Evolutionary conservation across 2,113 vertebrate genomes (phyloP).

Genomic region (Myotis davidii): DNA sequence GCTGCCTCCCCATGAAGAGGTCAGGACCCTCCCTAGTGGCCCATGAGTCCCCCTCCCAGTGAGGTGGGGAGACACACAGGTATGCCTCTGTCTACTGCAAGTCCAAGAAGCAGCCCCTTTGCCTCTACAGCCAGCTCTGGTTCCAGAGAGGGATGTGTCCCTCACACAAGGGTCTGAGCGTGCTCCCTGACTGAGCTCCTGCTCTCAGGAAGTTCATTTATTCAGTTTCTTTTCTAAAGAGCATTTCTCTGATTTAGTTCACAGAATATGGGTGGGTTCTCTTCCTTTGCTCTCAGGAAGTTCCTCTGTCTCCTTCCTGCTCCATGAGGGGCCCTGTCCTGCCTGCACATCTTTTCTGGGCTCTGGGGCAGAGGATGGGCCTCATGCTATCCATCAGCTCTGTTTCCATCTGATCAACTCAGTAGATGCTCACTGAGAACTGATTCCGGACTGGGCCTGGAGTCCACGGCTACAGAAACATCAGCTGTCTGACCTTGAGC

Average conservation of each 20-base stretch:
- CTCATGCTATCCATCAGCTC: not conserved
- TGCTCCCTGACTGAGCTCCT: not conserved
- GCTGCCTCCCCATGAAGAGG: not conserved
- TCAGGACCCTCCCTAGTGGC: not conserved
- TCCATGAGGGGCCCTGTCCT: not conserved
- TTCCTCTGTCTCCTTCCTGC: not conserved
- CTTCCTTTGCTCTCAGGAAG: not conserved
- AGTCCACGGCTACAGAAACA: rapidly evolving
- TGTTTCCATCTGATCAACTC: not conserved
- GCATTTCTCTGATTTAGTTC: not conserved
- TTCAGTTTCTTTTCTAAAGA: not conserved
- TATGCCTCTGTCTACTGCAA: not conserved
- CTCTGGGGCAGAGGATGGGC: not conserved
- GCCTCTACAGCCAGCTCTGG: not conserved
- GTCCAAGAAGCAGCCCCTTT: not conserved
- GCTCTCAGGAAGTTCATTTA: not conserved
- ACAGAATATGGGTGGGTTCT: not conserved
- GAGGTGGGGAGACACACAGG: not conserved
- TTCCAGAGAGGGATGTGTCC: not conserved
- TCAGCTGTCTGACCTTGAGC: not conserved
- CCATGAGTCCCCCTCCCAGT: not conserved
- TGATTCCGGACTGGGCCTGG: not conserved
- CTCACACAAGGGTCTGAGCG: not conserved
- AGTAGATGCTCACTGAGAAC: not conserved
- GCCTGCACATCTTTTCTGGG: not conserved